Percentiles rank a stretch among this genome's conserved stretches.
Conservation (phyloP, 2,888 invertebrate species). For the Leucophenga montana region DNA sequence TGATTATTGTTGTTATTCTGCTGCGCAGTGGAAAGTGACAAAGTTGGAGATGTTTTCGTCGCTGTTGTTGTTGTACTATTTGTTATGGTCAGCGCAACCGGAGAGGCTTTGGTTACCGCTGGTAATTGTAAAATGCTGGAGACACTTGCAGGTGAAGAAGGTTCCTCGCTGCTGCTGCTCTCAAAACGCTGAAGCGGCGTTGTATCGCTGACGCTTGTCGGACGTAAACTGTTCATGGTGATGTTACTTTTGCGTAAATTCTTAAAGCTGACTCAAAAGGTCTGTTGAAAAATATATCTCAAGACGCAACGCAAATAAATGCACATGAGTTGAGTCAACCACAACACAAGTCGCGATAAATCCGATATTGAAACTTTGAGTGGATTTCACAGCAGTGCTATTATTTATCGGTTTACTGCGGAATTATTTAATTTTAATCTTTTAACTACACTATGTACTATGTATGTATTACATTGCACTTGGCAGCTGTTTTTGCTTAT, state of each 20-base stretch:
- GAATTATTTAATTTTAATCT: no score
- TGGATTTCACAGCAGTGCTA: no score
- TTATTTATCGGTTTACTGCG: no score
- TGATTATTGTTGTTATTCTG: constrained; percentile 57
- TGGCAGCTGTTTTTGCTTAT: constrained; percentile 32
- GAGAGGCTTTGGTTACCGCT: constrained; percentile 32
- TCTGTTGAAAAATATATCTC: no score
- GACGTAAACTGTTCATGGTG: constrained; percentile 59
- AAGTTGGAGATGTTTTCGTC: constrained; percentile 20
- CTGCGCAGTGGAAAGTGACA: constrained; percentile 3
- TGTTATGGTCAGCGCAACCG: constrained; percentile 30
- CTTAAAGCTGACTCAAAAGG: no score
- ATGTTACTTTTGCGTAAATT: no score
- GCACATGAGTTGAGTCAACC: no score
- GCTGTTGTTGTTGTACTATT: constrained; percentile 29
- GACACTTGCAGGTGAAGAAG: constrained; percentile 62
- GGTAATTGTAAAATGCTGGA: constrained; percentile 47
- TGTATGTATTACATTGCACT: no score
- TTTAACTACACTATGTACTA: no score
- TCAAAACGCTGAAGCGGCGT: constrained; percentile 67
- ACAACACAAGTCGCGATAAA: no score
- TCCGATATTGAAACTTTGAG: no score
- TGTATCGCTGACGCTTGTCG: constrained; percentile 64
- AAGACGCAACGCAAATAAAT: no score
- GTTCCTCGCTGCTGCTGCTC: constrained; percentile 66